Evolutionary conservation across 2,888 invertebrate genomes (phyloP), one percentile per base, ranked within the genome.

Genomic region (Charanyca ferruginea): DNA sequence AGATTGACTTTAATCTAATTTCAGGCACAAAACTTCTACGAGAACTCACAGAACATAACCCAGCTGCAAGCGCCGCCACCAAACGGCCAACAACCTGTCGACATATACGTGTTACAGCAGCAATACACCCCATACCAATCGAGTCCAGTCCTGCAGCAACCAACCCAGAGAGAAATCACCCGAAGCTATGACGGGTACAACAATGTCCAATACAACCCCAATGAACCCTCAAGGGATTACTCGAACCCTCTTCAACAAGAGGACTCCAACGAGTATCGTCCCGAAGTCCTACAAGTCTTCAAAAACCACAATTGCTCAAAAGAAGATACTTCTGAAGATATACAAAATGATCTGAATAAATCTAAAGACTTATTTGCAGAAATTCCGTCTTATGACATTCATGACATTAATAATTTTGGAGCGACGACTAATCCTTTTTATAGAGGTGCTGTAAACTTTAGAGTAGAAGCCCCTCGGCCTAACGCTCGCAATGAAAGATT

Each of bases 251-350:
- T 89, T 85, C 80, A 66, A 23, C 83, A 82, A 87, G 91, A 92
- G 72, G 89, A 81, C 51, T 67, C 69, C 22, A 77, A 77, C 45
- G 90, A 91, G 83, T 86, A 79, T 58, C 70, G 77, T 28, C 82
- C 86, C 41, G 87, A 90, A 35, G 85, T 94, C 28, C 87, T 94
- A 3, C 90, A 90, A 85, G 92, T 95, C 2, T 95, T 94, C 62
- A 94, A 93, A 85, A 86, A 94, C 71, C 90, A 90, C 44, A 94
- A 94, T 61, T 95, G 95, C 70, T 83, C 90, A 16, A 51, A 90
- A 20, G 84, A 86, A 18, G 60, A 80, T n/a, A 65, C 66, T 11
- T 79, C 85, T 0, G 75, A 82, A 63, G 84, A 89, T 63, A 66
- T 85, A 52, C 79, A 81, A 18, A 89, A 70, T 42, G 85, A 88